Evolutionary conservation across 2,797 vertebrate genomes (phyloP), one percentile per base, ranked within the genome.

Genomic region (Ispidina picta): DNA sequence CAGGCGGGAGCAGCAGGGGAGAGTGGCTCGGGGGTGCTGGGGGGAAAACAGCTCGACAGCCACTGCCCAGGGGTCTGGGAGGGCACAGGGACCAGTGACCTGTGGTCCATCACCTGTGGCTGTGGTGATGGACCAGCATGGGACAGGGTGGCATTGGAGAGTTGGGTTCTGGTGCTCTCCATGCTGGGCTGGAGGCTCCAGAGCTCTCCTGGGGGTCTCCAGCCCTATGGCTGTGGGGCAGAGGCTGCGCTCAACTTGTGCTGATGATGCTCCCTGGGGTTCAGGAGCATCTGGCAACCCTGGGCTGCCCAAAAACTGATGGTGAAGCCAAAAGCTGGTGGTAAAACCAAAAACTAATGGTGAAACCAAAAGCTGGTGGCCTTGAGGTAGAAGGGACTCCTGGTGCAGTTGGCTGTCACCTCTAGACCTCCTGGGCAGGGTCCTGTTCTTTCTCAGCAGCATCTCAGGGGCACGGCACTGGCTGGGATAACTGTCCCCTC

Each of bases 1-100:
- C 97, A 95, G 82, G 93, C 73, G 72, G 97, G 35, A 97, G 97
- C 86, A 96, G 97, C 96, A 96, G 97, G 97, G 97, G 97, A 97
- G 97, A 96, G 98, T 96, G 97, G 97, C 96, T 10, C 96, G 91
- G 86, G 91, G 96, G 89, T 65, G 96, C 77, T 62, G 6, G 10
- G 94, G 84, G 95, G 90, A 62, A 85, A 71, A 48, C 92, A 73
- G 63, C 76, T 56, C 18, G 1, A 39, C 59, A 62, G 55, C 33
- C 46, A 46, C 72, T 48, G 88, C 89, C 89, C 81, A 7, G 11
- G 74, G 83, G 54, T 29, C 43, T 3, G 3, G 39, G 51, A n/a
- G 86, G 90, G 81, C 55, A 2, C 49, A 2, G 6, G 76, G 83
- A 21, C 46, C 5, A 0, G 25, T 48, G 62, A 73, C 64, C 22